Evolutionary conservation across 2,113 vertebrate species (phyloP), one percentile per base, ranked within the genome.

Genomic region (Chloropsis hardwickii): DNA sequence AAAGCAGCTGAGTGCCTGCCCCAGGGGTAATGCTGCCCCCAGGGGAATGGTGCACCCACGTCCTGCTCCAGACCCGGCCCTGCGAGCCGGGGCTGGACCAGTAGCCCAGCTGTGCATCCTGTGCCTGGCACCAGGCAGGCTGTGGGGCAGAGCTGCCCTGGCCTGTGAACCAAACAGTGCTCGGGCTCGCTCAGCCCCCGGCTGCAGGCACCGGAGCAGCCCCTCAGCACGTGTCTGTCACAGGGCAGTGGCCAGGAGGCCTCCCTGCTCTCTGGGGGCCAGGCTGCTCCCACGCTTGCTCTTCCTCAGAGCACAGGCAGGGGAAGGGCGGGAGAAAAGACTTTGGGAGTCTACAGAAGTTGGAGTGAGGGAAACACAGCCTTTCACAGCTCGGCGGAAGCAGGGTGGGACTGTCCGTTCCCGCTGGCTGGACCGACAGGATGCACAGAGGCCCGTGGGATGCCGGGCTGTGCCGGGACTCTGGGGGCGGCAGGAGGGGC

Each of bases 381-480:
- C 31, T 64, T 76, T 60, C 28, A 71, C 40, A 71, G 39, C 35
- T 22, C 0, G 0, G 27, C 14, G 48, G 27, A 61, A 45, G 48
- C 9, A 9, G 29, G 12, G 2, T 78, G 37, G 44, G n/a, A 65
- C 20, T 14, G 23, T 57, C 56, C 17, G 2, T 70, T 51, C 81
- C 29, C 0, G 0, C 27, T 24, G 5, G 29, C 73, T 60, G 77
- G 29, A 54, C 6, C 0, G 0, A 56, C 24, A 25, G 81, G 21
- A 57, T 29, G 40, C 42, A 45, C 42, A 62, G 60, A 50, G 48
- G 23, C 13, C 40, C 0, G 0, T 7, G 44, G 28, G 42, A 11
- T 7, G 10, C 22, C 0, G 0, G 13, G 39, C 44, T 14, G 23
- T 73, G 65, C 54, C 0, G 1, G 45, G 33, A 27, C 17, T 12